phyloP scores from a whole-genome alignment of 1,140 invertebrate species.

The Melitaea cinxia region DNA sequence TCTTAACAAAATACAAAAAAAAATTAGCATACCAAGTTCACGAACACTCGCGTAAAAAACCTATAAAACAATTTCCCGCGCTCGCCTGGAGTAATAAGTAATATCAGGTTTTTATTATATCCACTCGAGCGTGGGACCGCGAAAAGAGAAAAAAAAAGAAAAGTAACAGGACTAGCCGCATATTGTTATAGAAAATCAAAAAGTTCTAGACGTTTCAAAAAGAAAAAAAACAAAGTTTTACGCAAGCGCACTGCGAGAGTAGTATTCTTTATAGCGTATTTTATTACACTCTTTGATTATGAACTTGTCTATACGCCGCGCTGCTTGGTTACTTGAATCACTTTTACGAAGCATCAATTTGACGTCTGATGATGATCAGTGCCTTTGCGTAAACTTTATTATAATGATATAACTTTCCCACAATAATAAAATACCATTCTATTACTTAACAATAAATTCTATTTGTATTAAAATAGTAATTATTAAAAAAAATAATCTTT shows the following conservation, averaged over 20 bases:
- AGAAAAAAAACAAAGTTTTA: constrained; percentile 8
- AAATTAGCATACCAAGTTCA: not conserved
- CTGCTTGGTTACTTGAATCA: too few relatives aligned
- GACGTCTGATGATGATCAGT: too few relatives aligned
- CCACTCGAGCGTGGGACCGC: constrained; percentile 51
- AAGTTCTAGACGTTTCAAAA: constrained; percentile 1
- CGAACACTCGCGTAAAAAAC: not conserved
- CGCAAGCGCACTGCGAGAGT: not conserved
- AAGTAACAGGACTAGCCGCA: constrained; percentile 19
- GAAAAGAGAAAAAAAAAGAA: constrained; percentile 31
- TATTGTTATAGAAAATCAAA: constrained; percentile 27
- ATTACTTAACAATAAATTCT: too few relatives aligned
- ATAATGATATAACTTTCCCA: too few relatives aligned
- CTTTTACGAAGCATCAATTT: too few relatives aligned
- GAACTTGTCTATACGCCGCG: too few relatives aligned
- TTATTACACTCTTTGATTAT: too few relatives aligned
- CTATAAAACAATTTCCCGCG: constrained; percentile 4
- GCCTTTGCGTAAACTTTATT: too few relatives aligned
- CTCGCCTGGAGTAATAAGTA: constrained; percentile 7
- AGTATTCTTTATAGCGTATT: too few relatives aligned
- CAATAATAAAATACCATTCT: too few relatives aligned
- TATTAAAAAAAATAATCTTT: too few relatives aligned
- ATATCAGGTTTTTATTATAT: constrained; percentile 40
- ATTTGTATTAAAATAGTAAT: too few relatives aligned
- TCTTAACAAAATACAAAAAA: not conserved